phyloP scores from a whole-genome alignment of 2,888 invertebrate species.

The Apamea crenata region DNA sequence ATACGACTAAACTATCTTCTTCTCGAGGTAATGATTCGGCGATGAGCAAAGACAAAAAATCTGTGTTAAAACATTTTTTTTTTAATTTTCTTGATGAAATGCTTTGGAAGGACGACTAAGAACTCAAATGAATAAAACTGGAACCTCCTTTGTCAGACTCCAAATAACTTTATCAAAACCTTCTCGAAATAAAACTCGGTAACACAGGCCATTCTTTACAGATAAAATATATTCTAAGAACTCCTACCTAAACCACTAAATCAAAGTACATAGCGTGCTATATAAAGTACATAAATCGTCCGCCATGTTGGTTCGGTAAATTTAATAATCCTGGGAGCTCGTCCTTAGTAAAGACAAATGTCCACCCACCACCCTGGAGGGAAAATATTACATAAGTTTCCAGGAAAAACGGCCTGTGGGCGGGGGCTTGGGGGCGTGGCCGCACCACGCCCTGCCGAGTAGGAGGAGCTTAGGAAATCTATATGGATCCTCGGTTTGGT shows the following conservation, averaged over 20 bases:
- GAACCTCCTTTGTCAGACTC: neutral
- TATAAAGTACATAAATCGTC: conserved; percentile 69
- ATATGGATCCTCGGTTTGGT: conserved; percentile 42
- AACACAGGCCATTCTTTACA: conserved; percentile 56
- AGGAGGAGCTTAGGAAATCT: conserved; percentile 61
- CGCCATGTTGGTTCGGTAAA: conserved; percentile 81
- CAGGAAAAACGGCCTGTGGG: conserved; percentile 69
- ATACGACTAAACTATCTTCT: neutral
- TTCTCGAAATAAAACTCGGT: conserved; percentile 52
- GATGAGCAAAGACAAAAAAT: neutral
- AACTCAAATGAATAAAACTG: conserved; percentile 24
- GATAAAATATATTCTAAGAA: conserved; percentile 63
- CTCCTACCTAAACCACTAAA: conserved; percentile 65
- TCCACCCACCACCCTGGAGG: conserved; percentile 80
- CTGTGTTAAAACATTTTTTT: neutral
- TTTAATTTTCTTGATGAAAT: neutral
- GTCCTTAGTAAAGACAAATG: conserved; percentile 80
- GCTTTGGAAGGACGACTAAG: too few relatives aligned
- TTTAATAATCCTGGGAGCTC: conserved; percentile 83
- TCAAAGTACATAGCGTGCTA: conserved; percentile 68
- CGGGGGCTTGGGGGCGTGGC: conserved; percentile 68
- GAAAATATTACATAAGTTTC: conserved; percentile 78
- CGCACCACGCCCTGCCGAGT: conserved; percentile 67
- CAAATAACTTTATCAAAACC: conserved; percentile 33
- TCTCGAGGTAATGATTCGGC: neutral